Evolutionary conservation across 2,113 vertebrate species (phyloP).

Genomic region (Channa maculata): DNA sequence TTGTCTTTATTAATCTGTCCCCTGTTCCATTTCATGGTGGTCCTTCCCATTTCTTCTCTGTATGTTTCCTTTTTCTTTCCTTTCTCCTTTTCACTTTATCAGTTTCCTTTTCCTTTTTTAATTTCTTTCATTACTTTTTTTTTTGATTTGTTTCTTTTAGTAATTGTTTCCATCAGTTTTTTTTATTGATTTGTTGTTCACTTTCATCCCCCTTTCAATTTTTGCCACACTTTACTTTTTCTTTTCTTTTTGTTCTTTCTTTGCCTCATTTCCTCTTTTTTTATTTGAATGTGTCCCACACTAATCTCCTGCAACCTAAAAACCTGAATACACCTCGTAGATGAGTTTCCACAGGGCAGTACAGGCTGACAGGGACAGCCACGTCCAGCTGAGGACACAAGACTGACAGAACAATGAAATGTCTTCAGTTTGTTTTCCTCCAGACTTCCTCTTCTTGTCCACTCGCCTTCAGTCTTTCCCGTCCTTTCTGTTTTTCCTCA

Average conservation of each 20-base stretch:
- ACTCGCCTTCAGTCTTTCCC: conserved; percentile 15
- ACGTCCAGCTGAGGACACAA: not conserved
- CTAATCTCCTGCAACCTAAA: not conserved
- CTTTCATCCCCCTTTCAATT: too few relatives aligned
- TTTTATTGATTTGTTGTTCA: too few relatives aligned
- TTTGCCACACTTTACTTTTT: too few relatives aligned
- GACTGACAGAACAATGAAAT: conserved; percentile 29
- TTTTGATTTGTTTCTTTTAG: too few relatives aligned
- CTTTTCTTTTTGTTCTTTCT: not conserved
- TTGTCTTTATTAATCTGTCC: too few relatives aligned
- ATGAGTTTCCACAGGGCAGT: not conserved
- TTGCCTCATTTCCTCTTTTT: not conserved
- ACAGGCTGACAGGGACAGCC: conserved; percentile 13
- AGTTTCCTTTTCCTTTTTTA: not conserved
- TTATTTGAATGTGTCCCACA: not conserved
- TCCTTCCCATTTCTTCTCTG: not conserved
- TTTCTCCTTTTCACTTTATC: not conserved
- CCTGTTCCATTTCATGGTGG: not conserved
- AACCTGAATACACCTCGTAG: not conserved
- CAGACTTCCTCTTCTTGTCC: conserved; percentile 7
- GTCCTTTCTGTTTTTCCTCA: not conserved
- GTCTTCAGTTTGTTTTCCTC: conserved; percentile 27
- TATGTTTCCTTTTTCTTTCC: not conserved
- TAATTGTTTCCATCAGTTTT: not conserved
- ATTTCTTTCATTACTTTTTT: not conserved